Conservation (phyloP, 2,797 vertebrate genomes). For the Selene dorsalis region DNA sequence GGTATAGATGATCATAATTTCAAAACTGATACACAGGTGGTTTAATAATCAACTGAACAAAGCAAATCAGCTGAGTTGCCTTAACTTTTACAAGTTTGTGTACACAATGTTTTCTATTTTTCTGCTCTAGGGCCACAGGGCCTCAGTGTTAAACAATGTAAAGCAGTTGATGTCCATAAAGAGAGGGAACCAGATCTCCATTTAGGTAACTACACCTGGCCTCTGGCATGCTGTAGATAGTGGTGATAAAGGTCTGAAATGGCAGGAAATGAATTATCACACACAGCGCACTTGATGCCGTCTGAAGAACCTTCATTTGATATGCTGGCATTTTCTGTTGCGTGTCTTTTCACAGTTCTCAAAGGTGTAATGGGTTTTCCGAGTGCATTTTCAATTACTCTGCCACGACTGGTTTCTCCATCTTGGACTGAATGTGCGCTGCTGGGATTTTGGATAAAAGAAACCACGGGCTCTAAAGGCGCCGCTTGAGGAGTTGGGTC, state of each 20-base stretch:
- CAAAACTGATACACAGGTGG: not conserved
- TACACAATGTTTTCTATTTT: constrained; percentile 15
- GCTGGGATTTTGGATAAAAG: constrained; percentile 27
- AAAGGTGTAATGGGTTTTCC: constrained; percentile 36
- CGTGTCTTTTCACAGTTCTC: constrained; percentile 34
- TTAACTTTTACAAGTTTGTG: not conserved
- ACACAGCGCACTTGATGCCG: constrained; percentile 78
- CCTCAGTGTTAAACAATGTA: not conserved
- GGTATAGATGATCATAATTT: not conserved
- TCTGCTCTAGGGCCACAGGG: not conserved
- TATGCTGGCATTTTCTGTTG: constrained; percentile 10
- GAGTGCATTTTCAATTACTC: constrained; percentile 15
- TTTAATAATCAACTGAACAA: constrained; percentile 5
- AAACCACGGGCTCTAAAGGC: not conserved
- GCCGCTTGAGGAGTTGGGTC: constrained; percentile 16
- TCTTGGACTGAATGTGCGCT: constrained; percentile 13
- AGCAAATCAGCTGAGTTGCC: constrained; percentile 1
- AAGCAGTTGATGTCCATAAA: not conserved
- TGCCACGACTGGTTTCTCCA: not conserved
- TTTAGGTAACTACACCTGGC: constrained; percentile 72
- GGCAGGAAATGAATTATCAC: constrained; percentile 70
- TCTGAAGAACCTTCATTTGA: constrained; percentile 47
- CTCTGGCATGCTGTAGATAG: constrained; percentile 86
- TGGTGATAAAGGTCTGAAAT: constrained; percentile 84
- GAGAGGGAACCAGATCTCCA: not conserved